These are phyloP conservation scores for Crocuta crocuta DNA, from an alignment of 2,113 vertebrate species.

Conservation along the genomic window DNA sequence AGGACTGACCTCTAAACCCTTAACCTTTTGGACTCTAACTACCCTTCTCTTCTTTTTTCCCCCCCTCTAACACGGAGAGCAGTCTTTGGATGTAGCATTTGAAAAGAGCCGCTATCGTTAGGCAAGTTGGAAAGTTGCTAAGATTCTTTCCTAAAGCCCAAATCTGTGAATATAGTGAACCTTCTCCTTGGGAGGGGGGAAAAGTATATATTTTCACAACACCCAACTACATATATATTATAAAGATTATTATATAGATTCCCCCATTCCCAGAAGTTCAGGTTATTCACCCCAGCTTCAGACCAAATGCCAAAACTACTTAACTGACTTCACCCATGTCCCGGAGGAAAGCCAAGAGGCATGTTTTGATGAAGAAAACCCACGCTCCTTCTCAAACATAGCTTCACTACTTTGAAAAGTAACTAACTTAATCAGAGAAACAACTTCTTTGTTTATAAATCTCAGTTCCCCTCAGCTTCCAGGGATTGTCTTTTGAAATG, in stretches of 20 bases:
- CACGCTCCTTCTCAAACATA: conserved; percentile 68
- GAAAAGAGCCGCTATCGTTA: conserved; percentile 84
- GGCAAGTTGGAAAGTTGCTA: conserved; percentile 82
- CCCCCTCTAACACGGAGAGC: conserved; percentile 90
- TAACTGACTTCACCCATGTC: conserved; percentile 63
- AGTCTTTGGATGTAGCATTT: conserved; percentile 85
- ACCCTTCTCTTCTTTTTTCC: conserved; percentile 83
- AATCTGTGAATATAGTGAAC: conserved; percentile 43
- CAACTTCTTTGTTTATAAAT: conserved; percentile 82
- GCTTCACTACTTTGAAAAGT: conserved; percentile 77
- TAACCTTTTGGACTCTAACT: conserved; percentile 96
- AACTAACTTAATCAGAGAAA: conserved; percentile 80
- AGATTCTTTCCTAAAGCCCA: conserved; percentile 62
- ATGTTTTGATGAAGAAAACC: conserved; percentile 63
- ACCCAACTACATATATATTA: conserved; percentile 37
- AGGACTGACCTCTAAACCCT: conserved; percentile 99
- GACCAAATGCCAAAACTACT: conserved; percentile 60
- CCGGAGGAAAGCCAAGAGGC: conserved; percentile 58
- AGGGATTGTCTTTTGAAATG: conserved; percentile 89
- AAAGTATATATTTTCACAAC: conserved; percentile 62
- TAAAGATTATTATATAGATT: conserved; percentile 33
- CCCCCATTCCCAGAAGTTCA: conserved; percentile 49
- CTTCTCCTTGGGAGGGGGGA: not conserved
- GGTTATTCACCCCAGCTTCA: conserved; percentile 66
- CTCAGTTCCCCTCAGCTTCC: conserved; percentile 66